A percentile compares a stretch with the other conserved stretches of the same genome.
These are phyloP conservation scores for Campoletis raptor DNA, from an alignment of 2,888 invertebrate genomes.

Conservation along the genomic window DNA sequence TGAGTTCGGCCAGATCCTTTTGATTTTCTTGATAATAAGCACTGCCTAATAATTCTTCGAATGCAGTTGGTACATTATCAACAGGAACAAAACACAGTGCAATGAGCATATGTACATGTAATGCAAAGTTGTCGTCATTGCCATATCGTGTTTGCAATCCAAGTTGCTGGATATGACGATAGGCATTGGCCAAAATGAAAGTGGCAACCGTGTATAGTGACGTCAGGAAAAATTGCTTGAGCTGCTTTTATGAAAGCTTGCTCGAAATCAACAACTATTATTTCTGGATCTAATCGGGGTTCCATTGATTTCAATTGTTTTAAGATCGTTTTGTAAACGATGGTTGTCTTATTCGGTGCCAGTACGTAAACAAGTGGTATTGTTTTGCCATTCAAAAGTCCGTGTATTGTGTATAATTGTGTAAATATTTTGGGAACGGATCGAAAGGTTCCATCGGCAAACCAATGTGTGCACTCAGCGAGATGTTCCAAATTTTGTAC, in stretches of 20 bases:
- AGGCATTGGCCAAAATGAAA: slow-evolving; percentile 51
- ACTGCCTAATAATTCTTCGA: slow-evolving; percentile 7
- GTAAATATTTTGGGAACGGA: slow-evolving; percentile 22
- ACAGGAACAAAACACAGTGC: slow-evolving; percentile 30
- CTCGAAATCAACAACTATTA: slow-evolving; percentile 40
- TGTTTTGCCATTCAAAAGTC: slow-evolving; percentile 14
- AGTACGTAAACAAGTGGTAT: slow-evolving; percentile 31
- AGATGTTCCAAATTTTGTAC: slow-evolving; percentile 38
- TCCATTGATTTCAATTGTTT: background rate
- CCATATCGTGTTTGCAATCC: slow-evolving; percentile 32
- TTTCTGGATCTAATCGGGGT: slow-evolving; percentile 25
- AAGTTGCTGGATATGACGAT: background rate
- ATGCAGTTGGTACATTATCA: slow-evolving; percentile 9
- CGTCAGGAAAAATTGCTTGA: background rate
- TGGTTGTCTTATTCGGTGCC: slow-evolving; percentile 10
- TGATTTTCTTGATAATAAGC: slow-evolving; percentile 26
- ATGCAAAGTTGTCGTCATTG: slow-evolving; percentile 29
- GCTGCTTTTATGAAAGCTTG: slow-evolving; percentile 25
- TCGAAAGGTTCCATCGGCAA: slow-evolving; percentile 42
- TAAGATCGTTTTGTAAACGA: slow-evolving; percentile 7
- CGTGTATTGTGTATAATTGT: slow-evolving; percentile 38
- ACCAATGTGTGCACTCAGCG: slow-evolving; percentile 31
- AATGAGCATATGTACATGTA: slow-evolving; percentile 27
- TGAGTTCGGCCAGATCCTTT: slow-evolving; percentile 13
- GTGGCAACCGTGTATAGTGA: slow-evolving; percentile 26